phyloP scores from a whole-genome alignment of 2,113 vertebrate species.

The Pseudopipra pipra region DNA sequence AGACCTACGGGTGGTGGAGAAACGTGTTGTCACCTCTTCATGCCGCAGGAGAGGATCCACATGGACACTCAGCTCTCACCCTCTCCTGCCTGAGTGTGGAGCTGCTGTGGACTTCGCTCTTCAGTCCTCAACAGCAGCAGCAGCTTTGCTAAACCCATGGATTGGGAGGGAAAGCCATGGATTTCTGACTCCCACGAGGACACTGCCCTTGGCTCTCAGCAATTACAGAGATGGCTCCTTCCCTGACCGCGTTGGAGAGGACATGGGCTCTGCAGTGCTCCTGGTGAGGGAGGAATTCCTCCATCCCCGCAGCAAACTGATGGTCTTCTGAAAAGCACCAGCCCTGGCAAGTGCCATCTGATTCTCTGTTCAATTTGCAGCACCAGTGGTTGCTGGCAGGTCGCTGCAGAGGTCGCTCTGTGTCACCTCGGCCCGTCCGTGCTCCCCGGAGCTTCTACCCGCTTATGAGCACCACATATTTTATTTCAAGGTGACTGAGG shows the following conservation, averaged over 20 bases:
- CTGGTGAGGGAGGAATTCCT: not conserved
- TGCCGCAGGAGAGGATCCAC: accelerated
- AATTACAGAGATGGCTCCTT: not conserved
- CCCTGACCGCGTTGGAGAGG: accelerated
- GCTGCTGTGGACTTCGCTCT: not conserved
- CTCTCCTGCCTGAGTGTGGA: not conserved
- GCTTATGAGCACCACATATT: not conserved
- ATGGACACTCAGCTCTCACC: not conserved
- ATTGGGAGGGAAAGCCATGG: not conserved
- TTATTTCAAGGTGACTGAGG: not conserved
- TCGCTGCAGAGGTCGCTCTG: not conserved
- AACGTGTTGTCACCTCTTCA: accelerated
- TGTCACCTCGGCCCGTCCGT: not conserved
- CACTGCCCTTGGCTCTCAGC: not conserved
- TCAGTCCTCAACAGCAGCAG: not conserved
- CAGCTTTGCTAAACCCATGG: not conserved
- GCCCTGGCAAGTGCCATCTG: not conserved
- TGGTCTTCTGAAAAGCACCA: not conserved
- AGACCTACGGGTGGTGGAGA: accelerated
- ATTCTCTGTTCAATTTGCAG: not conserved
- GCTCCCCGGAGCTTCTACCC: not conserved
- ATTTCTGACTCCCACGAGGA: accelerated
- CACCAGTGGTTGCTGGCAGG: not conserved
- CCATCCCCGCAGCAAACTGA: not conserved
- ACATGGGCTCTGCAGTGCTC: accelerated